These are phyloP conservation scores for Hystrix cristata DNA, from an alignment of 2,113 vertebrate genomes.

Conservation along the genomic window DNA sequence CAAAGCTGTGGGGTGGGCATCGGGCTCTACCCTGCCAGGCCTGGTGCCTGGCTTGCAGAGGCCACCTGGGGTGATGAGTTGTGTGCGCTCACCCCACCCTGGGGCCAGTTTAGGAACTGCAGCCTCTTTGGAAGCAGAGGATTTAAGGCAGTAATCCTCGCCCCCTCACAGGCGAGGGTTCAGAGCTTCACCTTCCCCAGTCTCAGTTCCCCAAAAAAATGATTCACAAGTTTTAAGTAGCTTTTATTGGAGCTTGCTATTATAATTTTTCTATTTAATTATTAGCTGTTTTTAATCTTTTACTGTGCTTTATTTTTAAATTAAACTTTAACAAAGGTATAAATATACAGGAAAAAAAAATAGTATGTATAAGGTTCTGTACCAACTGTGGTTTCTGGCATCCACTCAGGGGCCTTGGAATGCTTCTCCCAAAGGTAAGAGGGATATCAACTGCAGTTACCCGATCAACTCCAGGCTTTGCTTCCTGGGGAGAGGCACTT, in stretches of 20 bases:
- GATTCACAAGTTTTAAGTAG: background rate
- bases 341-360: background rate
- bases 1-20: background rate
- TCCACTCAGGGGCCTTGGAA: background rate
- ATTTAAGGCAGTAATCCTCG: background rate
- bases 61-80: background rate
- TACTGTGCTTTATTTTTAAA: background rate
- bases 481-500: background rate
- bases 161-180: background rate
- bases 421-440: too few species aligned
- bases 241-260: background rate
- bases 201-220: background rate
- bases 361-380: background rate
- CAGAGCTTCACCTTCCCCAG: background rate
- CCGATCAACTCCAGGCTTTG: too few species aligned
- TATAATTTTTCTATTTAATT: background rate
- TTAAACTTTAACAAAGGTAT: background rate
- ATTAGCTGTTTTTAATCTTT: background rate
- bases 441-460: too few species aligned
- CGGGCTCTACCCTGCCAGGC: background rate
- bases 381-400: background rate
- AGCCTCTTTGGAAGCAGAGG: background rate
- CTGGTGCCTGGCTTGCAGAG: rapidly evolving
- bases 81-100: slow-evolving; percentile 71
- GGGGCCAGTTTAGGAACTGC: slow-evolving; percentile 70